phyloP scores from a whole-genome alignment of 1,140 invertebrate genomes.

The Protaetia brevitarsis region DNA sequence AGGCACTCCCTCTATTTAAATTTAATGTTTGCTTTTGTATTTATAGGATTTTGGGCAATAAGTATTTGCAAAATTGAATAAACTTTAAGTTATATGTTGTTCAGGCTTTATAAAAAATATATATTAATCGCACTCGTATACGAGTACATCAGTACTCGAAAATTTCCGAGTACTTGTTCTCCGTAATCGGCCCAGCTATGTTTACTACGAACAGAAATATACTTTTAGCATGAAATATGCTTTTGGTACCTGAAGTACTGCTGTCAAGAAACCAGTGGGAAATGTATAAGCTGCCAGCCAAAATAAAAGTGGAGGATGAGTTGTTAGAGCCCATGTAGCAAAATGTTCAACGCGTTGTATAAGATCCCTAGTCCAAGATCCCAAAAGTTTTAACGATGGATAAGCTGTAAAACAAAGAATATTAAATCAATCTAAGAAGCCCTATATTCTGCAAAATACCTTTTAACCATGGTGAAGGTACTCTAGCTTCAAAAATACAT shows the following conservation, averaged over 20 bases:
- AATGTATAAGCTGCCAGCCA: slow-evolving; percentile 90
- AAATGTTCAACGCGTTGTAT: slow-evolving; percentile 69
- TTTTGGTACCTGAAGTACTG: slow-evolving; percentile 71
- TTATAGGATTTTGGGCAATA: too few species aligned
- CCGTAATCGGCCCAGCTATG: neutral
- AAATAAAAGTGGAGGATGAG: slow-evolving; percentile 71
- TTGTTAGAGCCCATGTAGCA: slow-evolving; percentile 67
- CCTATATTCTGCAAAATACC: slow-evolving; percentile 47
- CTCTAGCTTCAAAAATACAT: slow-evolving; percentile 73
- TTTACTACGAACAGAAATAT: neutral
- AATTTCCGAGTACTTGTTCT: neutral
- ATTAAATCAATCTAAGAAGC: neutral
- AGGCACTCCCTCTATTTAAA: too few species aligned
- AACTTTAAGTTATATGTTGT: too few species aligned
- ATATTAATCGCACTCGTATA: too few species aligned
- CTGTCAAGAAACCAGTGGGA: slow-evolving; percentile 87
- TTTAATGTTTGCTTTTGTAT: too few species aligned
- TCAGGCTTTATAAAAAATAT: too few species aligned
- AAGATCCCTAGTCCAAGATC: slow-evolving; percentile 80
- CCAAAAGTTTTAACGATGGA: slow-evolving; percentile 76
- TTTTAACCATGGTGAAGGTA: slow-evolving; percentile 74
- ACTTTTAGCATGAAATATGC: neutral
- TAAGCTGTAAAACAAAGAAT: slow-evolving; percentile 53
- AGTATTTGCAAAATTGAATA: too few species aligned
- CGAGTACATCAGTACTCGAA: too few species aligned